phyloP scores from a whole-genome alignment of 2,113 vertebrate genomes.

The Gnathonemus echidnorhynchus region DNA sequence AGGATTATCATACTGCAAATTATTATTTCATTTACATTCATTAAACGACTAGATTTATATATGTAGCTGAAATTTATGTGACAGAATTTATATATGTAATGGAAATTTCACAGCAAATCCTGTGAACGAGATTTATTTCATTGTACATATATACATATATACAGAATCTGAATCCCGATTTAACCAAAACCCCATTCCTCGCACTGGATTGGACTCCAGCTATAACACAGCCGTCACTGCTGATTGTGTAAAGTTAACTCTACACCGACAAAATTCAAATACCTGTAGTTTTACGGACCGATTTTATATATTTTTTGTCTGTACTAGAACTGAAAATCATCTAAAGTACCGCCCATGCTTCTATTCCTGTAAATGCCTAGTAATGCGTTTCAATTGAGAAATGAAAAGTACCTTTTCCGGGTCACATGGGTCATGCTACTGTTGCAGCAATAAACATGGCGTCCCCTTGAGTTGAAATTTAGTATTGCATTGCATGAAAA shows the following conservation, averaged over 20 bases:
- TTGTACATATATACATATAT: neutral
- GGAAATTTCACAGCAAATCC: neutral
- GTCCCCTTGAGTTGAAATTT: slow-evolving; percentile 25
- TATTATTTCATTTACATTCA: neutral
- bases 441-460: neutral
- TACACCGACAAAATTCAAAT: neutral
- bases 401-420: slow-evolving; percentile 44
- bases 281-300: neutral
- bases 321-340: neutral
- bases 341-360: neutral
- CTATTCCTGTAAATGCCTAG: neutral
- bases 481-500: neutral
- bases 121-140: neutral
- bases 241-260: neutral
- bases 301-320: neutral
- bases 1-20: neutral
- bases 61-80: neutral
- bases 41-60: neutral
- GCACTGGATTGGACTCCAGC: neutral
- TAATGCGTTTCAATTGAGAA: neutral
- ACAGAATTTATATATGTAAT: neutral
- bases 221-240: neutral
- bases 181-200: neutral
- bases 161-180: neutral
- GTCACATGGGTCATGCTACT: neutral